A percentile compares a stretch with the other conserved stretches of the same genome.
Evolutionary conservation across 2,888 invertebrate species (phyloP).

Genomic region (Pseudococcus longispinus): DNA sequence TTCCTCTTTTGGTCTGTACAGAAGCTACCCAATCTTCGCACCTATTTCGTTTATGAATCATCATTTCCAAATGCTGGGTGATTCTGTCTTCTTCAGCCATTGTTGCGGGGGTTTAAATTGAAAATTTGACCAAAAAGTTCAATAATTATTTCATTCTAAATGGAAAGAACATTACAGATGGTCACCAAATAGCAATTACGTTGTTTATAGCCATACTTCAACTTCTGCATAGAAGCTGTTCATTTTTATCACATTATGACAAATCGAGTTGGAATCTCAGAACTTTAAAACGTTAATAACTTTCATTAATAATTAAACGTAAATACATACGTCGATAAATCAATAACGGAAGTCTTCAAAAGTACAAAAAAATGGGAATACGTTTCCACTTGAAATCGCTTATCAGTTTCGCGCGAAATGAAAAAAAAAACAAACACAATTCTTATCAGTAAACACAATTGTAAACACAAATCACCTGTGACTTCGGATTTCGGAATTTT

Average conservation of each 20-base stretch:
- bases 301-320: not conserved
- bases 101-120: not conserved
- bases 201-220: not conserved
- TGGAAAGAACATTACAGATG: not conserved
- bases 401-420: not conserved
- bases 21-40: conserved; percentile 55
- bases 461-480: not conserved
- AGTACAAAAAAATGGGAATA: not conserved
- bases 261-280: not conserved
- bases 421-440: conserved; percentile 22
- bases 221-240: not conserved
- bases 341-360: not conserved
- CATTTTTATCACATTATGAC: not conserved
- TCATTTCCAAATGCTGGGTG: conserved; percentile 55
- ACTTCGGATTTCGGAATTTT: not conserved
- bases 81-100: conserved; percentile 41
- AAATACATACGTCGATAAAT: not conserved
- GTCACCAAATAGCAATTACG: not conserved
- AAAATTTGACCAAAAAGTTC: not conserved
- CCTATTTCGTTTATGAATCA: conserved; percentile 49
- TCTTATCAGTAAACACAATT: not conserved
- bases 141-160: not conserved
- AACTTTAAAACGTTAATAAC: not conserved
- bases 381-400: not conserved
- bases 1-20: not conserved